These are phyloP conservation scores for Caenorhabditis sp. DNA, from an alignment of 2,888 invertebrate species.

Conservation along the genomic window DNA sequence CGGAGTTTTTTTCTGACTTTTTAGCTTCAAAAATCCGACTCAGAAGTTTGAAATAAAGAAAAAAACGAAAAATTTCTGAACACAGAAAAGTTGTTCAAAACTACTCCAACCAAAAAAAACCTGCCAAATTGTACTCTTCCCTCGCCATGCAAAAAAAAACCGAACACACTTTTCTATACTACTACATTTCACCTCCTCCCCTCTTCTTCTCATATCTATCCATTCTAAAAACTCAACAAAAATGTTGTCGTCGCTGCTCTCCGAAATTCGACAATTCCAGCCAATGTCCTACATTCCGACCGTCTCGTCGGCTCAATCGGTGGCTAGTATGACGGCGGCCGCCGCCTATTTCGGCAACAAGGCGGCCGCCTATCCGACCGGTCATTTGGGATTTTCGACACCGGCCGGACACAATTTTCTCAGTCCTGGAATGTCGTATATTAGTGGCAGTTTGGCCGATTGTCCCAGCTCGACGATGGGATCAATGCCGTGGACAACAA, in stretches of 20 bases:
- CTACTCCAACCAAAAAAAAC: no score
- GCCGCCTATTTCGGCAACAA: conserved; percentile 45
- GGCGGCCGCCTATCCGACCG: conserved; percentile 40
- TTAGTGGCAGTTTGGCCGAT: conserved; percentile 42
- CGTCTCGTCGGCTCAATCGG: conserved; percentile 41
- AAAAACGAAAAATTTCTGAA: no score
- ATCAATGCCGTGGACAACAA: conserved; percentile 42
- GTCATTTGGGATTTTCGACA: conserved; percentile 46
- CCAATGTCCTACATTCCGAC: conserved; percentile 46
- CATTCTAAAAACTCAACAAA: no score
- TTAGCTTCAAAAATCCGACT: no score
- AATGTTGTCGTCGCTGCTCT: background rate
- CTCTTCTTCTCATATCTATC: background rate
- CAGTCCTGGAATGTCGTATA: conserved; percentile 43
- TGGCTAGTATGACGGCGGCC: conserved; percentile 52
- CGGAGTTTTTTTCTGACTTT: no score
- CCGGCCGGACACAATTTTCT: conserved; percentile 51
- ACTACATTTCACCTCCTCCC: background rate
- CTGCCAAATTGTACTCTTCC: no score
- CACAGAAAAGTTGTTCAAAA: no score
- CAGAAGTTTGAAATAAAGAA: no score
- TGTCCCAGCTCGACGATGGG: conserved; percentile 40
- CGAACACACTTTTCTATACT: background rate
- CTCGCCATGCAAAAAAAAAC: no score
- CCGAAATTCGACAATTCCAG: conserved; percentile 17